Evolutionary conservation across 2,113 vertebrate genomes (phyloP).

Genomic region (Indicator maculatus): DNA sequence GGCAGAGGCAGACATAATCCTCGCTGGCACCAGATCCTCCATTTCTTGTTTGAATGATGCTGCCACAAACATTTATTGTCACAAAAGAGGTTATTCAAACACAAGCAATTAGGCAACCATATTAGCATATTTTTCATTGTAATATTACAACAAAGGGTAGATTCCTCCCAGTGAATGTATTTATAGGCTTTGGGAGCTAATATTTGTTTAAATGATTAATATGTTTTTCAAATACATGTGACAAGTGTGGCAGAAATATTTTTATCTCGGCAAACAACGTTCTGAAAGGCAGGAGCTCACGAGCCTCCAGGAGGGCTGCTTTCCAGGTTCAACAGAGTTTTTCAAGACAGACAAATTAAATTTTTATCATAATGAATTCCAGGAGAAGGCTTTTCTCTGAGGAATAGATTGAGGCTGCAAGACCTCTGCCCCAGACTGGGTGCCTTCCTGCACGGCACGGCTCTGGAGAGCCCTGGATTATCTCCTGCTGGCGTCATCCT

Average conservation of each 20-base stretch:
- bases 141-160: conserved; percentile 70
- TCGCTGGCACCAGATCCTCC: conserved; percentile 40
- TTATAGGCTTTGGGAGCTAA: conserved; percentile 75
- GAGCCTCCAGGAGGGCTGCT: neutral
- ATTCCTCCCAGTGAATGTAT: conserved; percentile 69
- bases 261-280: conserved; percentile 58
- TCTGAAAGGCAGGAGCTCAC: conserved; percentile 35
- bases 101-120: conserved; percentile 73
- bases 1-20: conserved; percentile 42
- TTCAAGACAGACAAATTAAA: neutral
- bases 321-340: conserved; percentile 35
- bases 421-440: neutral
- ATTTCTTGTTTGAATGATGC: conserved; percentile 70
- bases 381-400: neutral
- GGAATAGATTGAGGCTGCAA: neutral
- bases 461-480: neutral
- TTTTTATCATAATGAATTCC: conserved; percentile 10
- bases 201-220: conserved; percentile 84
- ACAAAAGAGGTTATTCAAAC: conserved; percentile 77
- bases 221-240: conserved; percentile 79
- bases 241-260: conserved; percentile 74
- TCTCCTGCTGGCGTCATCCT: neutral
- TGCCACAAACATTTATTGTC: conserved; percentile 68
- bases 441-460: rapidly evolving
- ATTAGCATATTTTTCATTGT: conserved; percentile 81